These are phyloP conservation scores for Catostomus latipinnis DNA, from an alignment of 2,797 vertebrate genomes.

Conservation along the genomic window DNA sequence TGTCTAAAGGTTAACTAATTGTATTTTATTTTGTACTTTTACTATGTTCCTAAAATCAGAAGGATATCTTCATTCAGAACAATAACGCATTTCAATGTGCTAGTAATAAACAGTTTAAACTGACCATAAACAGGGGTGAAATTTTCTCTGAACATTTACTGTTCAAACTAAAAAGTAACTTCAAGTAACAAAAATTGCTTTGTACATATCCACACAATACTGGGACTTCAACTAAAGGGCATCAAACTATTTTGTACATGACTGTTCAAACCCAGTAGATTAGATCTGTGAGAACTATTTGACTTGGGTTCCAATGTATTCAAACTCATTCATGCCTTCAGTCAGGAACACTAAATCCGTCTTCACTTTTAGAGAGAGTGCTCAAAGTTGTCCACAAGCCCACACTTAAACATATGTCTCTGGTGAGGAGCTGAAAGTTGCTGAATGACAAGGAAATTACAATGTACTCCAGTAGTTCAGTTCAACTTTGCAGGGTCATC, in stretches of 20 bases:
- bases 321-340: constrained; percentile 1
- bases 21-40: too few relatives aligned
- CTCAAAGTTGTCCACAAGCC: constrained; percentile 50
- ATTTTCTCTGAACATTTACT: too few relatives aligned
- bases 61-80: too few relatives aligned
- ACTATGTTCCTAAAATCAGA: too few relatives aligned
- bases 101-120: too few relatives aligned
- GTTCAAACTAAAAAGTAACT: too few relatives aligned
- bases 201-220: background rate
- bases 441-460: constrained; percentile 56
- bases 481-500: constrained; percentile 46
- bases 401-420: constrained; percentile 30
- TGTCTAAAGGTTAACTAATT: too few relatives aligned
- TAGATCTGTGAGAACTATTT: background rate
- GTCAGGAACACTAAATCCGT: constrained; percentile 32
- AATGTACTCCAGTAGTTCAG: constrained; percentile 40
- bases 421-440: constrained; percentile 18
- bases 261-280: background rate
- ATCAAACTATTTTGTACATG: background rate
- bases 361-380: constrained; percentile 35
- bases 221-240: background rate
- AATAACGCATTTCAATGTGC: too few relatives aligned
- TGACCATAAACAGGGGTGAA: too few relatives aligned
- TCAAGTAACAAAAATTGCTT: background rate
- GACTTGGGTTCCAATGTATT: constrained; percentile 3